Base-by-base conservation (phyloP, 1,140 invertebrate species). In the Tribolium madens region DNA sequence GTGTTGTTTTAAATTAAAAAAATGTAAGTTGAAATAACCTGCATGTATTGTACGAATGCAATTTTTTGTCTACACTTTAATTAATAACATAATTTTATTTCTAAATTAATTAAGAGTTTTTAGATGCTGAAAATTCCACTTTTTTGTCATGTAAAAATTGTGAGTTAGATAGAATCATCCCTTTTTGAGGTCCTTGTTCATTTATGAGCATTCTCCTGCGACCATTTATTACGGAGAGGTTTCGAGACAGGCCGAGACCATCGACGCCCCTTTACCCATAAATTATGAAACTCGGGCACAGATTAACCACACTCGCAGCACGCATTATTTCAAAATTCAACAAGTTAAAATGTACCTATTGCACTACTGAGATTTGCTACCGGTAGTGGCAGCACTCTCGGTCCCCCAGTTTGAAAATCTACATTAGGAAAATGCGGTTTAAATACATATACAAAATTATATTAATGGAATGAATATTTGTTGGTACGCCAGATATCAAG, bases 241-340 rank as follows among this genome's bases (percentile, higher is more conserved):
- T 26, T 26, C 26, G 26, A 64, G 57, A 13, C 57, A 31, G 18
- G 42, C 69, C 47, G 42, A 31, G n/a, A 42, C 70, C 50, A 72
- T 72, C 50, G 17, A 47, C 50, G 70, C 50, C 46, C 70, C 26
- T 18, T 71, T 31, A 72, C 10, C 70, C 46, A 72, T 72, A 72
- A 72, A 72, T 72, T 72, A 72, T 72, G 36, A 72, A 72, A 50
- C 70, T 52, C 21, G 46, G 46, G 70, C 50, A 72, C 70, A 72
- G 70, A 72, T 72, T 72, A 72, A 72, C 70, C 70, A 36, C 70
- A 72, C 69, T 71, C 42, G 10, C 70, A 72, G 70, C 46, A 72
- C 70, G 46, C 70, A 72, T 72, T 72, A 72, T 72, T 72, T 17
- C 70, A 72, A 72, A 50, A 72, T 72, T 72, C 70, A 72, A 72